phyloP scores from a whole-genome alignment of 2,797 vertebrate species.

The Anguilla obscura region DNA sequence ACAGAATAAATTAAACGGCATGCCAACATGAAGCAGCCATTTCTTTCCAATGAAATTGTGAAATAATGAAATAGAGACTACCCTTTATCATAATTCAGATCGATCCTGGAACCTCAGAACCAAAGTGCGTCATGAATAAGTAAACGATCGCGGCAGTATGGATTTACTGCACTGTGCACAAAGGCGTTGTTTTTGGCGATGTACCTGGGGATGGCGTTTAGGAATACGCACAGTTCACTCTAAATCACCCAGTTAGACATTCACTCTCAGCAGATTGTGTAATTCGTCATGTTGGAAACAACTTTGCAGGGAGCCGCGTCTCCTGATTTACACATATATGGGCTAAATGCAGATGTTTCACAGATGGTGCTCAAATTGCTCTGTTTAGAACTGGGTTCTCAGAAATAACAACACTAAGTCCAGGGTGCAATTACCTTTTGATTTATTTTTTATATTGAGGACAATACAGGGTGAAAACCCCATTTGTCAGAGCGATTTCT shows the following conservation, averaged over 20 bases:
- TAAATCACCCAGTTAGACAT: background rate
- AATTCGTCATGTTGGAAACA: constrained; percentile 11
- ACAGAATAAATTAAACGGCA: background rate
- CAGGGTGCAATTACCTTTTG: background rate
- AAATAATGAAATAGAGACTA: background rate
- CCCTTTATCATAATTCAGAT: background rate
- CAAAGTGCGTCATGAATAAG: background rate
- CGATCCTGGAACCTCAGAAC: background rate
- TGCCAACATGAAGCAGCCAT: background rate
- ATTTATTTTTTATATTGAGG: constrained; percentile 1
- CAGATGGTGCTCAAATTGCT: background rate
- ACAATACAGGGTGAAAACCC: background rate
- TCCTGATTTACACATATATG: background rate
- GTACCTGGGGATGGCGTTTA: background rate
- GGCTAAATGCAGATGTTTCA: background rate
- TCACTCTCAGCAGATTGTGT: background rate
- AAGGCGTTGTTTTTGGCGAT: background rate
- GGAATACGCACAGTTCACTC: background rate
- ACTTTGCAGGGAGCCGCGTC: background rate
- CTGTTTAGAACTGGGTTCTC: background rate
- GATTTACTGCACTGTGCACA: background rate
- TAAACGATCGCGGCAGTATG: background rate
- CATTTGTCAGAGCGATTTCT: background rate
- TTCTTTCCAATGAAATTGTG: background rate
- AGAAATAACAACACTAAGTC: background rate